Evolutionary conservation across 1,140 invertebrate species (phyloP).

Genomic region (Melanaphis sacchari): DNA sequence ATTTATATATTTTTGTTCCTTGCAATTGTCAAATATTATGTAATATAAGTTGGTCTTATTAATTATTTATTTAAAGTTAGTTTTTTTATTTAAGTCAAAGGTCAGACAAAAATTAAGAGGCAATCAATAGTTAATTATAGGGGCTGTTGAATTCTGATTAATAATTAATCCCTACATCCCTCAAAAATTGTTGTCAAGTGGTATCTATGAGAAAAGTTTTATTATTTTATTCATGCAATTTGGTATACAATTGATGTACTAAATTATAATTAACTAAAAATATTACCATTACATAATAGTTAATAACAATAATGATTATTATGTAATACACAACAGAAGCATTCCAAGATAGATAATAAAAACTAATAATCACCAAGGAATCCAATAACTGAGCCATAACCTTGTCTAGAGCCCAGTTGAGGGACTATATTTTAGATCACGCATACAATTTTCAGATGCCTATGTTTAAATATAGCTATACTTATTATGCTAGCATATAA

Average conservation of each 20-base stretch:
- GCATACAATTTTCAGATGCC: not conserved
- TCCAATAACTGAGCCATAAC: not conserved
- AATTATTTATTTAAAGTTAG: not conserved
- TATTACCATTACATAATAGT: not conserved
- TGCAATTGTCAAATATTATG: not conserved
- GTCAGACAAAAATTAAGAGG: conserved; percentile 1
- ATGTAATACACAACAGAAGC: not conserved
- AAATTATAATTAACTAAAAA: conserved; percentile 1
- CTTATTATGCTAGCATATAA: not conserved
- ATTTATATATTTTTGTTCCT: not conserved
- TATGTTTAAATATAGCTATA: not conserved
- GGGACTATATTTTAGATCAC: not conserved
- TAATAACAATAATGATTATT: not conserved
- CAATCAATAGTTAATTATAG: not conserved
- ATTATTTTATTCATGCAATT: not conserved
- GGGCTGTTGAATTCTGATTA: not conserved
- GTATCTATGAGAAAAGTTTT: not conserved
- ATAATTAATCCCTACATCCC: not conserved
- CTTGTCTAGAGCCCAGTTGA: not conserved
- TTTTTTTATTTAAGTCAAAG: not conserved
- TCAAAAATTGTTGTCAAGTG: not conserved
- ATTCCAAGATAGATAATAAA: not conserved
- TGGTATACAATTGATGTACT: not conserved
- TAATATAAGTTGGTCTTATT: not conserved
- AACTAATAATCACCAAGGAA: not conserved